Conservation (phyloP, 2,888 invertebrate species). For the Asteroscopus sphinx region DNA sequence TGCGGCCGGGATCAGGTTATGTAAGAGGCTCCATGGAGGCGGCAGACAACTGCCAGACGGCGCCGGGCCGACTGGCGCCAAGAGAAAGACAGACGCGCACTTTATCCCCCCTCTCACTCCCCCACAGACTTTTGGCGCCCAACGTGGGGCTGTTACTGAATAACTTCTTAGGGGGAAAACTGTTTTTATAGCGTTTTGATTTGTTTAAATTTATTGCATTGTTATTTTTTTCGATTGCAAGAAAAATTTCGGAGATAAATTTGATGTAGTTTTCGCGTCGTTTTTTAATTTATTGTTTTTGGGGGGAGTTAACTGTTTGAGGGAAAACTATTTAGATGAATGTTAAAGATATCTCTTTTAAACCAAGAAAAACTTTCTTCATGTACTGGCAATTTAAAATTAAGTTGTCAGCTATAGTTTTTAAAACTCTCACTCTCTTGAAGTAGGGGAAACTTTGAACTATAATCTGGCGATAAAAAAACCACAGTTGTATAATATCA, state of each 20-base stretch:
- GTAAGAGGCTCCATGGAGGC: slow-evolving; percentile 81
- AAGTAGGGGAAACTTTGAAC: neutral
- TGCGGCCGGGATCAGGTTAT: slow-evolving; percentile 68
- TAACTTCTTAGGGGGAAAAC: slow-evolving; percentile 48
- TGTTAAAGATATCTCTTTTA: slow-evolving; percentile 24
- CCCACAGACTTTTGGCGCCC: slow-evolving; percentile 72
- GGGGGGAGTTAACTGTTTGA: slow-evolving; percentile 7
- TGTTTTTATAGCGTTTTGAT: slow-evolving; percentile 74
- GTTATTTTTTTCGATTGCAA: slow-evolving; percentile 57
- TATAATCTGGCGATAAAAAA: neutral
- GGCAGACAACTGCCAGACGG: slow-evolving; percentile 81
- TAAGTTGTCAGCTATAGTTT: neutral
- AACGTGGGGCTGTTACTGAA: slow-evolving; percentile 63
- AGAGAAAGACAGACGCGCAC: slow-evolving; percentile 62
- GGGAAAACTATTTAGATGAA: slow-evolving; percentile 37
- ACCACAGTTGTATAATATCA: too few species aligned
- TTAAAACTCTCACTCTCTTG: neutral
- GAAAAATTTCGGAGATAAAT: slow-evolving; percentile 37
- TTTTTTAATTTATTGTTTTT: slow-evolving; percentile 44
- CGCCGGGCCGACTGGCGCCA: slow-evolving; percentile 90
- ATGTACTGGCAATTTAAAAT: slow-evolving; percentile 1
- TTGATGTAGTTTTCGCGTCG: slow-evolving; percentile 45
- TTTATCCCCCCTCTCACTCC: slow-evolving; percentile 57
- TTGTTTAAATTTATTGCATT: slow-evolving; percentile 75
- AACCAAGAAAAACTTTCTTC: slow-evolving; percentile 8